Base-by-base conservation (phyloP, 2,888 invertebrate genomes). In the Drosophila limbata region DNA sequence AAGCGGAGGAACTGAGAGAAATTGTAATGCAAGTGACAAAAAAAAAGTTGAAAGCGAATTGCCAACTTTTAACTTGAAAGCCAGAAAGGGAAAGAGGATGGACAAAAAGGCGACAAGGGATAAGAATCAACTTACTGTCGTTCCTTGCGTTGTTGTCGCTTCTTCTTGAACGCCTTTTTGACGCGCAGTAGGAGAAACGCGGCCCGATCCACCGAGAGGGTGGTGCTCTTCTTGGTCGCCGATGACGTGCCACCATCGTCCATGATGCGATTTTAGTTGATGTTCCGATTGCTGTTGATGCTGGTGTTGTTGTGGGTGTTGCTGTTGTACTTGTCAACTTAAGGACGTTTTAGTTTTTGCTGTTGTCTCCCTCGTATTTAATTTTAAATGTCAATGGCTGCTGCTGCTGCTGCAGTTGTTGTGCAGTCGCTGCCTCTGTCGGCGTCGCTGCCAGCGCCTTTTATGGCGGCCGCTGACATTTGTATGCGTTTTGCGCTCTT, bases 81-180 rank as follows among this genome's bases (percentile, higher is more conserved):
- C 11, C 39, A 28, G 9, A 57, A 40, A 19, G 21, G 21, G 6
- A 19, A 44, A 55, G 4, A 19, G 48, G 9, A 40, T 15, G 42
- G 33, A 1, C 5, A 3, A 63, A 53, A 52, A 35, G 31, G 19
- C 42, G 55, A 55, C 55, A 56, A 31, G n/a, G 28, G 37, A 59
- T 52, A 47, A 59, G 39, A 40, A 57, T 71, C 73, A 79, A 95
- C 95, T 95, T 92, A 97, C 97, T 95, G 96, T 94, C 96, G 96
- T 73, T 97, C 97, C 91, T 97, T 97, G 84, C 96, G 94, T 92
- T 96, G 96, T 91, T 97, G 95, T 81, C 97, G 95, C 93, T 97
- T 97, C 94, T 96, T 97, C 93, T 96, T 97, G 93, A 98, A 97
- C 42, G 97, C 97, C 90, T 96, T 95, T 91, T 97, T 97, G 67